Conservation (phyloP, 2,797 vertebrate genomes). For the Spea hammondii region DNA sequence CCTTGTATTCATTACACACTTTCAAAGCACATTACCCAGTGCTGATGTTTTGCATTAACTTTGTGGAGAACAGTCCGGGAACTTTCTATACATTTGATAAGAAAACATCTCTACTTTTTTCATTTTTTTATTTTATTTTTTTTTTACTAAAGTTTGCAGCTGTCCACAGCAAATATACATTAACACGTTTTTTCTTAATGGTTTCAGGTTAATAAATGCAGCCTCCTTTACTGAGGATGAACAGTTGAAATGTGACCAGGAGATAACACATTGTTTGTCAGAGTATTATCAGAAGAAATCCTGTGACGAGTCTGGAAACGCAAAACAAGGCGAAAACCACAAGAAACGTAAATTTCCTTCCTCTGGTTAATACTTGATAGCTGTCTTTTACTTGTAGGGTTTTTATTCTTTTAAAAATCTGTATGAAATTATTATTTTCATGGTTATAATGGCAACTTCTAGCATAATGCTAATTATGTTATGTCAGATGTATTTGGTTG, state of each 20-base stretch:
- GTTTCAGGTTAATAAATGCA: conserved; percentile 77
- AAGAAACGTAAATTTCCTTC: conserved; percentile 58
- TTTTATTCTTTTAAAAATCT: background rate
- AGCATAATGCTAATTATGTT: no score
- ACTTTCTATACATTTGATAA: no score
- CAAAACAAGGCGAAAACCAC: conserved; percentile 62
- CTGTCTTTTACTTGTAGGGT: background rate
- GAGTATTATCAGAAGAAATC: conserved; percentile 80
- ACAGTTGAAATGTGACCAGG: conserved; percentile 64
- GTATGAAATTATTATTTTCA: background rate
- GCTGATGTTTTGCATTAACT: no score
- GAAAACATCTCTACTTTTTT: no score
- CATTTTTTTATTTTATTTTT: no score
- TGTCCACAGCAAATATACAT: background rate
- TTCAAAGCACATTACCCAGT: background rate
- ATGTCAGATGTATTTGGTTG: no score
- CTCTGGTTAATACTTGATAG: background rate
- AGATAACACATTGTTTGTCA: conserved; percentile 74
- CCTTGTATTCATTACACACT: background rate
- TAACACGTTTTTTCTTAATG: conserved; percentile 14
- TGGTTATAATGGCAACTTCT: background rate
- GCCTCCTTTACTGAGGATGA: conserved; percentile 65
- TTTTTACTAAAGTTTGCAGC: no score
- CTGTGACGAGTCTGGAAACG: conserved; percentile 57
- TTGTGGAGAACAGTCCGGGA: no score